These are phyloP conservation scores for Trogon surrucura DNA, from an alignment of 2,113 vertebrate species.

Conservation along the genomic window DNA sequence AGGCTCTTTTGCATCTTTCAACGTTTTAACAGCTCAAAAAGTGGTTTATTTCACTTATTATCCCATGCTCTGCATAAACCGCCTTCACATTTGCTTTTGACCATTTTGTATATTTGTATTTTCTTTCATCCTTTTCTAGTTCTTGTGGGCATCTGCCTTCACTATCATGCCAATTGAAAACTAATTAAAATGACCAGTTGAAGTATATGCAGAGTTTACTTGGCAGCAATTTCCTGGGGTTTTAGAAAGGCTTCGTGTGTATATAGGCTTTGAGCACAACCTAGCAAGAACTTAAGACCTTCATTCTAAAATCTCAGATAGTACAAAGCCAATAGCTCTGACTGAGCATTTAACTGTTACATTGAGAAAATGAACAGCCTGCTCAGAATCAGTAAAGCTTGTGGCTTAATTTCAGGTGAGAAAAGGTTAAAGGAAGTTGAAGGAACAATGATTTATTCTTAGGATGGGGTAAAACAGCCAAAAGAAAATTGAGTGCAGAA, in stretches of 20 bases:
- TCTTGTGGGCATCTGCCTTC: background rate
- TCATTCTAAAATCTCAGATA: background rate
- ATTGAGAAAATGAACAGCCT: background rate
- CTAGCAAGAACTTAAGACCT: background rate
- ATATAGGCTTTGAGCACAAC: background rate
- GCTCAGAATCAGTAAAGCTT: background rate
- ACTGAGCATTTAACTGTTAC: constrained; percentile 7
- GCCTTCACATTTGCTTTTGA: constrained; percentile 6
- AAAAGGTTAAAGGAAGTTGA: background rate
- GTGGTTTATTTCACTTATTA: background rate
- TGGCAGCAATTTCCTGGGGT: background rate
- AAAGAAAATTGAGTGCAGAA: background rate
- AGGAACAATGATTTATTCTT: background rate
- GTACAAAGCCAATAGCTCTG: background rate
- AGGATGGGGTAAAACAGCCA: background rate
- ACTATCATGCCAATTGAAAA: background rate
- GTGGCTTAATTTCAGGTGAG: background rate
- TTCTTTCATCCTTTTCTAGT: constrained; percentile 13
- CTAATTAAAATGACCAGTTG: background rate
- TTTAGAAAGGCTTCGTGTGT: background rate
- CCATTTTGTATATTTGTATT: background rate
- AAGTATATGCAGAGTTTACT: background rate
- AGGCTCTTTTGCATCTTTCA: constrained; percentile 16
- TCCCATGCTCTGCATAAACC: background rate
- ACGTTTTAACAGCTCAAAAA: background rate